Base-by-base conservation (phyloP, 37 sponge, comb jelly and placozoan genomes). In the Spongia lamella region DNA sequence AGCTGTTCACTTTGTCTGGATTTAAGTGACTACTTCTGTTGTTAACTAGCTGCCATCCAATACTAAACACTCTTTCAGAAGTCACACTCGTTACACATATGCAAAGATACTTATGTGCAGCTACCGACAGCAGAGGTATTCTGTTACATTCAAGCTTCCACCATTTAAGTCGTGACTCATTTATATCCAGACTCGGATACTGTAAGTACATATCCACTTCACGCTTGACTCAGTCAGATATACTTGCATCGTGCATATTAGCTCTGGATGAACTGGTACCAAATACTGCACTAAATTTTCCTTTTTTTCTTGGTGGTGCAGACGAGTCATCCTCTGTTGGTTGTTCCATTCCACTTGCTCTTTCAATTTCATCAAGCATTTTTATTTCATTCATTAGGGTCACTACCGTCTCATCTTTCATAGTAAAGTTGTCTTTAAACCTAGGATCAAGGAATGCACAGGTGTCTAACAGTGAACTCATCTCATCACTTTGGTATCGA, bases 11-110 rank as follows among this genome's bases (percentile, higher is more conserved):
- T 35, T 29, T 73, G 6, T 81, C 62, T 19, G 82, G 82, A 16
- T 54, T 43, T 21, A 81, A 62, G 21, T 24, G 27, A 65, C 54
- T 52, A 33, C 82, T 38, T 6, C 63, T 27, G 33, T 30, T 22
- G 17, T 11, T 56, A 27, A 79, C 61, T 50, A 81, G 65, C 15
- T 70, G 70, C 17, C 74, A 73, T 51, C 70, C 66, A 52, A 22
- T 32, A 36, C 74, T 64, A 56, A 81, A 81, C 16, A 81, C 74
- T 30, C 74, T 33, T 59, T 81, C 82, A 9, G 82, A 72, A 53
- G 82, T 73, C 30, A 81, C 74, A 81, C 74, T 73, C 1, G 81
- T 80, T 6, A 51, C 81, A 80, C 72, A 71, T 20, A 79, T n/a
- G 38, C 80, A 67, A 17, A 79, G 43, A 40, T 70, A 68, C 37